A percentile compares a stretch with the other conserved stretches of the same genome.
Conservation (phyloP, 2,888 invertebrate species). For the Cheilosia grossa region DNA sequence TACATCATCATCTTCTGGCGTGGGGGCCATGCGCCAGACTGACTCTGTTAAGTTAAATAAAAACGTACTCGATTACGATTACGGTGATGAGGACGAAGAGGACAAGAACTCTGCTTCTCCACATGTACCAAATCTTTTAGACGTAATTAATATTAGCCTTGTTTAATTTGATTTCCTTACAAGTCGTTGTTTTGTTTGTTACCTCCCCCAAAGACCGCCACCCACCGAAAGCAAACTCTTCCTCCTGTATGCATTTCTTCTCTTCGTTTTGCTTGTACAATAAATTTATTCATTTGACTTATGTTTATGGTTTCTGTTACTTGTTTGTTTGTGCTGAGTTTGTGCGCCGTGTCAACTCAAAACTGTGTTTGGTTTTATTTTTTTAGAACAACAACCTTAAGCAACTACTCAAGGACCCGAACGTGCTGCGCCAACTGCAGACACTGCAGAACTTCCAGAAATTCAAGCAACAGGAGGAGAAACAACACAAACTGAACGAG, state of each 20-base stretch:
- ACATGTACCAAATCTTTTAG: constrained; percentile 76
- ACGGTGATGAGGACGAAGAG: constrained; percentile 94
- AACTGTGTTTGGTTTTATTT: constrained; percentile 2
- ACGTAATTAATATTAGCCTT: constrained; percentile 73
- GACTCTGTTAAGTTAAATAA: constrained; percentile 90
- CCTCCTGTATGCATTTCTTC: background rate
- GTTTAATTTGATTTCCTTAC: constrained; percentile 27
- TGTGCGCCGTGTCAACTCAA: background rate
- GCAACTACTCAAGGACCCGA: constrained; percentile 89
- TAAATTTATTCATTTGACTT: background rate
- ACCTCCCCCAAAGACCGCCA: background rate
- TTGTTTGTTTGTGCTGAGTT: background rate
- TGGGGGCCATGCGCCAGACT: constrained; percentile 75
- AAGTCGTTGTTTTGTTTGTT: constrained; percentile 22
- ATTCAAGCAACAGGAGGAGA: constrained; percentile 86
- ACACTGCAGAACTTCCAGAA: constrained; percentile 86
- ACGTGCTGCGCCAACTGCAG: constrained; percentile 94
- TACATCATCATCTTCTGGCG: constrained; percentile 55
- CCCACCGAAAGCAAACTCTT: background rate
- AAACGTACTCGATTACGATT: constrained; percentile 94
- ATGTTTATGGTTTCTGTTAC: constrained; percentile 7
- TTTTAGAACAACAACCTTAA: constrained; percentile 82
- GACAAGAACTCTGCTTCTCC: constrained; percentile 84
- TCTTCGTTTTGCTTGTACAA: background rate
- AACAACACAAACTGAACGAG: constrained; percentile 87